These are phyloP conservation scores for Falco rusticolus DNA, from an alignment of 2,797 vertebrate species.

Conservation along the genomic window DNA sequence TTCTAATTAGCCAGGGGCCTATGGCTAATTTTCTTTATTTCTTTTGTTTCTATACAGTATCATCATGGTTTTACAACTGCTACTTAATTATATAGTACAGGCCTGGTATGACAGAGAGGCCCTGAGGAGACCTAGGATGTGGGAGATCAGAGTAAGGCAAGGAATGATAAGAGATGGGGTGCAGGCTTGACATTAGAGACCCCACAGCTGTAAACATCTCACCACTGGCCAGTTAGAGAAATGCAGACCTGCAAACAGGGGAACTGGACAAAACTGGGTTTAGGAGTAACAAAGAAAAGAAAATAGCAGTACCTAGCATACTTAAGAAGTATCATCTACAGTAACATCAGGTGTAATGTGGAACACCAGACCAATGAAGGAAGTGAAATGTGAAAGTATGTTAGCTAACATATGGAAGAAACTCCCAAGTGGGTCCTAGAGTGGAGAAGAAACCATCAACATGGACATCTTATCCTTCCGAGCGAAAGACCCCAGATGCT, in stretches of 20 bases:
- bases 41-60: neutral
- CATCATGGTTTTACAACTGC: neutral
- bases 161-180: no score
- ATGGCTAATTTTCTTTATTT: neutral
- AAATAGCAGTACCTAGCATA: neutral
- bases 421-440: neutral
- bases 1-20: neutral
- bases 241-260: neutral
- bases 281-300: neutral
- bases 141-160: neutral
- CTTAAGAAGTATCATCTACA: neutral
- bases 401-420: neutral
- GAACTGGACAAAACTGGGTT: neutral
- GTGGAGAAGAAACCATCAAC: neutral
- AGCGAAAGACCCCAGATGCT: neutral
- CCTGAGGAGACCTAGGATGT: neutral
- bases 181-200: neutral
- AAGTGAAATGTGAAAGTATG: neutral
- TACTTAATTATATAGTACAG: neutral
- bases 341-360: neutral
- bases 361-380: neutral
- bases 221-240: neutral
- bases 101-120: neutral
- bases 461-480: neutral
- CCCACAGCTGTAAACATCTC: neutral